These are phyloP conservation scores for Hippopotamyrus pictus DNA, from an alignment of 2,797 vertebrate genomes.

Conservation along the genomic window DNA sequence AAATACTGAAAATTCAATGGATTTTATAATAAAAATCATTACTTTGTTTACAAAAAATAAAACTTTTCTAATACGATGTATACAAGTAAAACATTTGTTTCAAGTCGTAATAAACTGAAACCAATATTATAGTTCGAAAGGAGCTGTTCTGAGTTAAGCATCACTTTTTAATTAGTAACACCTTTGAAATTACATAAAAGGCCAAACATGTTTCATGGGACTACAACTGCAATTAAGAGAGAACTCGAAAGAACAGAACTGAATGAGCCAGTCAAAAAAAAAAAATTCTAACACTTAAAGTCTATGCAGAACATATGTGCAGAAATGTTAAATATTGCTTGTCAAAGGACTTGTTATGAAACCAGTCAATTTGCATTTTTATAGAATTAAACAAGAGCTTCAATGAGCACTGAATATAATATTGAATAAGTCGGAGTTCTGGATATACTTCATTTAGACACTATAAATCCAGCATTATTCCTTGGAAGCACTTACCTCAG, in stretches of 20 bases:
- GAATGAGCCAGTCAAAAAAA: not conserved
- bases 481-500: conserved; percentile 67
- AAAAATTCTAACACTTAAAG: not conserved
- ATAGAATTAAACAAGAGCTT: not conserved
- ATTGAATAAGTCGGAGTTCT: not conserved
- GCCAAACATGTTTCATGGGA: not conserved
- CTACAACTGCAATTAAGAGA: not conserved
- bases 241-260: not conserved
- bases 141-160: not conserved
- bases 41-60: not conserved
- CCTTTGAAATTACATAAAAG: not conserved
- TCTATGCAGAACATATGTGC: not conserved
- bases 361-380: not conserved
- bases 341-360: not conserved
- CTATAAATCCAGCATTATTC: not conserved
- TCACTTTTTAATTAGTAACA: not conserved
- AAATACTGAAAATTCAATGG: not conserved
- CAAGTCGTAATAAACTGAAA: not conserved
- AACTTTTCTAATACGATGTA: too few relatives aligned
- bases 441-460: not conserved
- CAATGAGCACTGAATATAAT: not conserved
- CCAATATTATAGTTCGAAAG: not conserved
- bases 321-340: not conserved
- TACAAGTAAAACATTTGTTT: not conserved
- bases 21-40: not conserved